Percentiles rank a stretch among this genome's conserved stretches.
phyloP scores from a whole-genome alignment of 2,113 vertebrate species.

The Corydoras sp. region DNA sequence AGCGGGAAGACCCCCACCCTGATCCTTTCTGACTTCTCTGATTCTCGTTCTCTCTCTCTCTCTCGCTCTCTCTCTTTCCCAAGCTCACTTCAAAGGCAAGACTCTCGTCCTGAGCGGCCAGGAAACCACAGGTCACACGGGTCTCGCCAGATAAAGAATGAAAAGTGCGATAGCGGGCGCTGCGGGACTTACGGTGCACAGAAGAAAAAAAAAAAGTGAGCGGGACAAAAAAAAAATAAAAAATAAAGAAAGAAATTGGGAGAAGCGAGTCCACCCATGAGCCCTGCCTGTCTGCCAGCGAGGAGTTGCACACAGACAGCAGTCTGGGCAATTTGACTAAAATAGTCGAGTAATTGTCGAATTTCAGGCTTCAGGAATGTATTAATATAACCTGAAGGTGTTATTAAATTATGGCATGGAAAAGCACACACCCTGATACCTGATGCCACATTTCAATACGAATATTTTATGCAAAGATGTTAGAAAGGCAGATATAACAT shows the following conservation, averaged over 20 bases:
- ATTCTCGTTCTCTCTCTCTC: neutral
- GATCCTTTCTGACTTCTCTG: conserved; percentile 16
- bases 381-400: conserved; percentile 9
- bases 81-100: conserved; percentile 4
- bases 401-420: too few species aligned
- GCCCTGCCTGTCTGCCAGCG: conserved; percentile 34
- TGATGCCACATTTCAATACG: too few species aligned
- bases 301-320: conserved; percentile 26
- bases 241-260: conserved; percentile 1
- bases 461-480: too few species aligned
- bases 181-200: too few species aligned
- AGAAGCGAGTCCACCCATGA: conserved; percentile 20
- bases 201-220: neutral
- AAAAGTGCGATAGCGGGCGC: too few species aligned
- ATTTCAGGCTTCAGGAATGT: neutral
- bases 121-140: neutral
- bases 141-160: neutral
- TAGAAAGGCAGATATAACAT: too few species aligned
- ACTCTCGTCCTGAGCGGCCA: neutral
- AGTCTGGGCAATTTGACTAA: conserved; percentile 31
- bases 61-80: neutral
- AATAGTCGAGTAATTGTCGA: conserved; percentile 19
- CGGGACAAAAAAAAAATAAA: neutral
- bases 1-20: conserved; percentile 28
- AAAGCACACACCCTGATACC: too few species aligned